These are phyloP conservation scores for Mellilla xanthometata DNA, from an alignment of 2,888 invertebrate genomes.

Conservation along the genomic window DNA sequence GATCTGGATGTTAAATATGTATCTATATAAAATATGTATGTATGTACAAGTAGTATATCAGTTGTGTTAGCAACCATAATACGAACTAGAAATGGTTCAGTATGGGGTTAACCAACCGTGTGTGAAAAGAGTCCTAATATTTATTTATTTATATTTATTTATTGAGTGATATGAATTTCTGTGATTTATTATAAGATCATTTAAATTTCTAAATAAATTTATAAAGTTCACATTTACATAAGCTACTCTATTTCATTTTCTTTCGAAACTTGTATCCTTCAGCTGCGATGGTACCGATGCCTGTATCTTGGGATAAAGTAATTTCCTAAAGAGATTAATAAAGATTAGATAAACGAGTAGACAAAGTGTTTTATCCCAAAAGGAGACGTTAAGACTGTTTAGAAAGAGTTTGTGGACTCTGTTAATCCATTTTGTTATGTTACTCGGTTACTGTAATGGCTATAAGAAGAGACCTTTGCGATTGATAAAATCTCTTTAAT, in stretches of 20 bases:
- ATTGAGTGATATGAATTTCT: too few species aligned
- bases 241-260: slow-evolving; percentile 3
- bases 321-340: slow-evolving; percentile 39
- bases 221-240: neutral
- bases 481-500: too few species aligned
- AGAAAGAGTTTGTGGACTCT: slow-evolving; percentile 14
- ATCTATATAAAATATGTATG: too few species aligned
- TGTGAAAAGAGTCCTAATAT: too few species aligned
- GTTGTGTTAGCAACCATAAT: too few species aligned
- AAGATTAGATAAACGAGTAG: slow-evolving; percentile 35
- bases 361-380: slow-evolving; percentile 26
- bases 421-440: slow-evolving; percentile 13
- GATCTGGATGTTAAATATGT: too few species aligned
- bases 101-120: too few species aligned
- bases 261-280: slow-evolving; percentile 16
- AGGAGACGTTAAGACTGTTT: slow-evolving; percentile 21
- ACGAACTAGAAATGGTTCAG: too few species aligned
- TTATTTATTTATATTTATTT: too few species aligned
- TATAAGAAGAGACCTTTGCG: neutral
- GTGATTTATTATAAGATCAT: too few species aligned
- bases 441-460: slow-evolving; percentile 8
- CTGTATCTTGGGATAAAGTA: slow-evolving; percentile 36
- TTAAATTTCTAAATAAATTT: too few species aligned
- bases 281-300: slow-evolving; percentile 26
- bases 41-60: too few species aligned